Evolutionary conservation across 2,888 invertebrate species (phyloP).

Genomic region (Pecten maximus): DNA sequence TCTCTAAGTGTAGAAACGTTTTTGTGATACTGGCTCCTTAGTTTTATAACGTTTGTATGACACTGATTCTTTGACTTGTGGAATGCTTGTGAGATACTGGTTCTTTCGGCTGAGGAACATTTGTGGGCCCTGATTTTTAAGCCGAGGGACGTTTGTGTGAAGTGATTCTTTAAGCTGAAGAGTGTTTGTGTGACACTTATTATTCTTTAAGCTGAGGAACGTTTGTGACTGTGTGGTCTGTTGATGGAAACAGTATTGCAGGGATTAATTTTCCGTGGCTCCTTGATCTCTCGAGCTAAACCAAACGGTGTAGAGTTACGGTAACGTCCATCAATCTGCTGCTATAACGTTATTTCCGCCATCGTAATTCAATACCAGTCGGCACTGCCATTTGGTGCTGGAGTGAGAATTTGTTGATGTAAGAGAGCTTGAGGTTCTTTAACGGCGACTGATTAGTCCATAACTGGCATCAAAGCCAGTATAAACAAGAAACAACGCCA

Average conservation of each 20-base stretch:
- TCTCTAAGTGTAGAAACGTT: too few relatives aligned
- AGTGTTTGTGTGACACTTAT: too few relatives aligned
- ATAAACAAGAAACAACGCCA: neutral
- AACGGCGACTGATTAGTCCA: neutral
- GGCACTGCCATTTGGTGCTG: neutral
- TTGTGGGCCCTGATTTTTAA: too few relatives aligned
- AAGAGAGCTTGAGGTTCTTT: neutral
- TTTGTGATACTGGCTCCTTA: too few relatives aligned
- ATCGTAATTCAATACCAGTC: neutral
- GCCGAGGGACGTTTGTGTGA: too few relatives aligned
- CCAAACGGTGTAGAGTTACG: neutral
- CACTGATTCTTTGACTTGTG: too few relatives aligned
- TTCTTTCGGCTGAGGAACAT: too few relatives aligned
- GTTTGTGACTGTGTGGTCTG: neutral
- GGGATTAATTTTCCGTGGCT: neutral
- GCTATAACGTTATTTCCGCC: neutral
- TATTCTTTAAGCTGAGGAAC: neutral
- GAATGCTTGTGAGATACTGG: too few relatives aligned
- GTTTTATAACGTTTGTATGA: too few relatives aligned
- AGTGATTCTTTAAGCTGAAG: too few relatives aligned
- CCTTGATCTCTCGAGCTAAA: neutral
- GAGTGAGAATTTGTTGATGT: neutral
- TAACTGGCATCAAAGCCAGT: neutral
- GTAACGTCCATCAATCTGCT: neutral
- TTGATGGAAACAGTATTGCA: neutral